phyloP scores from a whole-genome alignment of 1,140 invertebrate genomes.

The Drosophila guanche region DNA sequence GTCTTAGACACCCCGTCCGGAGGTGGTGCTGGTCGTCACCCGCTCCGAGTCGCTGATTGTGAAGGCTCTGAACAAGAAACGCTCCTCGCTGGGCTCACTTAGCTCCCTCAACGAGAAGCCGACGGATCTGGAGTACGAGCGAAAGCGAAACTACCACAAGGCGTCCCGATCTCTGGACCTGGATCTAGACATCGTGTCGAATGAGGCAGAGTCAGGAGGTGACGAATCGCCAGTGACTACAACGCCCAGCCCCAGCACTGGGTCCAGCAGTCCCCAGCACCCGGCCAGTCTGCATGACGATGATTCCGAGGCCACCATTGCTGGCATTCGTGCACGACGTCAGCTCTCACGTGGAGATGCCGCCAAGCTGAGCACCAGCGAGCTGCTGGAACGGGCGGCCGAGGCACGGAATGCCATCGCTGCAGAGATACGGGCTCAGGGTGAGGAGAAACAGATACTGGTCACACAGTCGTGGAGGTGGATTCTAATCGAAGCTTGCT shows the following conservation, averaged over 20 bases:
- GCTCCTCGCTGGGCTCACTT: constrained; percentile 80
- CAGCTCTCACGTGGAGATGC: constrained; percentile 75
- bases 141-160: constrained; percentile 79
- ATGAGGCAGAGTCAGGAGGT: constrained; percentile 39
- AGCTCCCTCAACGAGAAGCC: constrained; percentile 81
- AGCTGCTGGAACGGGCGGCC: constrained; percentile 73
- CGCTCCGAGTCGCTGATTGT: constrained; percentile 80
- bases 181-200: constrained; percentile 80
- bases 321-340: constrained; percentile 68
- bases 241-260: constrained; percentile 61
- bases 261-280: constrained; percentile 70
- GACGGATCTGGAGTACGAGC: constrained; percentile 72
- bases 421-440: constrained; percentile 78
- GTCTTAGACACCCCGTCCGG: constrained; percentile 86
- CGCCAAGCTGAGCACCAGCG: constrained; percentile 78
- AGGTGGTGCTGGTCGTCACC: constrained; percentile 88
- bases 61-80: constrained; percentile 78
- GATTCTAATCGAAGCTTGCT: neutral
- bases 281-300: constrained; percentile 65
- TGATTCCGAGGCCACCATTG: constrained; percentile 69
- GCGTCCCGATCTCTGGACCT: constrained; percentile 79
- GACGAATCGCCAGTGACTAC: constrained; percentile 21
- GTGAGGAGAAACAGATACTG: constrained; percentile 29
- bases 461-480: too few relatives aligned
- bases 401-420: constrained; percentile 77